These are phyloP conservation scores for Aspidiotus destructor DNA, from an alignment of 2,888 invertebrate genomes.

Conservation along the genomic window DNA sequence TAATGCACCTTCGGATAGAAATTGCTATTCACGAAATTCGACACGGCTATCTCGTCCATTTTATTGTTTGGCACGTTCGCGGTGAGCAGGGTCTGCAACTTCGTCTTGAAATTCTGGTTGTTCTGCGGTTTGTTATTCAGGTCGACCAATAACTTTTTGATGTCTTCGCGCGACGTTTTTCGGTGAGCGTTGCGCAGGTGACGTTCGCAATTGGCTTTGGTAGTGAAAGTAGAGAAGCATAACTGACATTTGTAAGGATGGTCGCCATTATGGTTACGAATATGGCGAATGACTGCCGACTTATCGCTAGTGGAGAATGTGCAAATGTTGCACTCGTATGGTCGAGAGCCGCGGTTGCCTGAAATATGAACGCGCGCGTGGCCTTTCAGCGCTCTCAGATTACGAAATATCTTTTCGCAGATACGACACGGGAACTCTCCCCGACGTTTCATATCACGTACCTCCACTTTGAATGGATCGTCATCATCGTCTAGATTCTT, in stretches of 20 bases:
- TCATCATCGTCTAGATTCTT: conserved; percentile 19
- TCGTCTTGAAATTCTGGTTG: conserved; percentile 14
- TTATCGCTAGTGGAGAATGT: conserved; percentile 81
- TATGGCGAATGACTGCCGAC: conserved; percentile 79
- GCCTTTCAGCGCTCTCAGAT: conserved; percentile 78
- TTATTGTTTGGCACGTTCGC: not conserved
- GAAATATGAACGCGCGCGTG: conserved; percentile 79
- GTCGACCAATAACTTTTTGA: conserved; percentile 62
- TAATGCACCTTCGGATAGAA: conserved; percentile 8
- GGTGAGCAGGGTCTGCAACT: conserved; percentile 22
- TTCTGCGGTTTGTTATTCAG: conserved; percentile 28
- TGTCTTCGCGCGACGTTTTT: conserved; percentile 74
- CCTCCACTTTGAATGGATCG: conserved; percentile 19
- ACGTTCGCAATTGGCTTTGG: conserved; percentile 93
- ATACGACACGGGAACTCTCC: conserved; percentile 84
- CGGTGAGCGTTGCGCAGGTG: conserved; percentile 86
- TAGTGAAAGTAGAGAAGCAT: conserved; percentile 95
- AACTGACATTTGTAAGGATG: conserved; percentile 87
- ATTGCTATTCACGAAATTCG: not conserved
- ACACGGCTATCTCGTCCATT: not conserved
- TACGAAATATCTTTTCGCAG: conserved; percentile 80
- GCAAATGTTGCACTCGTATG: conserved; percentile 89
- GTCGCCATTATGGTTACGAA: conserved; percentile 91
- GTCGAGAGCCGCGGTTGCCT: conserved; percentile 52
- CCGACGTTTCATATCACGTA: conserved; percentile 63